These are phyloP conservation scores for Drosophila rufa DNA, from an alignment of 1,140 invertebrate species.

Conservation along the genomic window DNA sequence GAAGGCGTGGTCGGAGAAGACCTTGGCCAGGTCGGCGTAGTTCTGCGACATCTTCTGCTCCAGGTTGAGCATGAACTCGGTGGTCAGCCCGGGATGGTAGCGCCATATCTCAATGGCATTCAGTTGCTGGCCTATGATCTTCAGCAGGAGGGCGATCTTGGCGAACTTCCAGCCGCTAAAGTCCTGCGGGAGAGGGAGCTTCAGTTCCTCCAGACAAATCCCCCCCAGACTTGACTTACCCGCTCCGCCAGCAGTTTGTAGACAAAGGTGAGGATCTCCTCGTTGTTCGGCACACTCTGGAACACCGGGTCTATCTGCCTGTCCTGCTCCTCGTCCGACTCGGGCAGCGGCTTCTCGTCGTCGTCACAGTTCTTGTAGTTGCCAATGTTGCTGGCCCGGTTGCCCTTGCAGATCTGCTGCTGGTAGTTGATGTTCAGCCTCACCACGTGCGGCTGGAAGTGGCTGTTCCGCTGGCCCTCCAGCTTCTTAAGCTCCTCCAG, in stretches of 20 bases:
- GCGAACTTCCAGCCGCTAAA: conserved; percentile 81
- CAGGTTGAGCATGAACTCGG: conserved; percentile 74
- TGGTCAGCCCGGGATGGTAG: conserved; percentile 79
- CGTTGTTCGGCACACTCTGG: conserved; percentile 78
- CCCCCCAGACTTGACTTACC: conserved; percentile 22
- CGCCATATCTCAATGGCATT: conserved; percentile 82
- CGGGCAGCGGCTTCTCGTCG: conserved; percentile 52
- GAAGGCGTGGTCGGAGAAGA: conserved; percentile 70
- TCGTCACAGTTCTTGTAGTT: conserved; percentile 78
- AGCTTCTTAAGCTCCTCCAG: conserved; percentile 65
- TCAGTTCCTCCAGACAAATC: too few relatives aligned
- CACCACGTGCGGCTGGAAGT: conserved; percentile 52
- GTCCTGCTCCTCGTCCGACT: conserved; percentile 62
- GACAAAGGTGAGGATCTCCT: conserved; percentile 67
- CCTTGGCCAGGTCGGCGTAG: conserved; percentile 72
- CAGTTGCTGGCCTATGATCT: conserved; percentile 74
- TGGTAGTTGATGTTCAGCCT: conserved; percentile 70
- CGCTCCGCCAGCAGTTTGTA: conserved; percentile 66
- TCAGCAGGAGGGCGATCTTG: conserved; percentile 72
- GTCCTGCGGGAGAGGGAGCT: conserved; percentile 33
- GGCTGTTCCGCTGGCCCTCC: conserved; percentile 66
- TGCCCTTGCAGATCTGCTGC: conserved; percentile 76
- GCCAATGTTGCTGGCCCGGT: conserved; percentile 79
- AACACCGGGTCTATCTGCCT: conserved; percentile 76
- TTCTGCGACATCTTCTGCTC: conserved; percentile 68